Conservation (phyloP, 64 coral and sea anemone species). For the Exaiptasia diaphana region DNA sequence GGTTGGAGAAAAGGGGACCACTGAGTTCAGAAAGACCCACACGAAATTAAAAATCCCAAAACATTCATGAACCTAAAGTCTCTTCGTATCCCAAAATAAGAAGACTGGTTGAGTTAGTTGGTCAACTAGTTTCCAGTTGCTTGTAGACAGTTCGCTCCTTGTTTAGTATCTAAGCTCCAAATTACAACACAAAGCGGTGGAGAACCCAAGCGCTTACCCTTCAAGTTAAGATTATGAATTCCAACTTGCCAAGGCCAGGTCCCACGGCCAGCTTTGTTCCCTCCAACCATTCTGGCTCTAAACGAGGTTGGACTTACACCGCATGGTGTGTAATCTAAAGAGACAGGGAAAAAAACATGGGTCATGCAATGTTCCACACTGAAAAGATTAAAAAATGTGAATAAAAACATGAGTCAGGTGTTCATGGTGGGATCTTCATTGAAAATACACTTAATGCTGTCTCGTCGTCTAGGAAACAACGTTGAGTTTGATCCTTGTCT, state of each 20-base stretch:
- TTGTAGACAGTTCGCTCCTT: neutral
- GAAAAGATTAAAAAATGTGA: neutral
- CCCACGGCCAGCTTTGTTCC: slow-evolving; percentile 1
- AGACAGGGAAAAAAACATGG: neutral
- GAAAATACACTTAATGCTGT: neutral
- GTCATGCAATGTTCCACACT: neutral
- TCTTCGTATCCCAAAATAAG: neutral
- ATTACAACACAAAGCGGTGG: neutral
- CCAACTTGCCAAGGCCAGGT: slow-evolving; percentile 77
- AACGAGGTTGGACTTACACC: slow-evolving; percentile 14
- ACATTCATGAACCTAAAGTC: neutral
- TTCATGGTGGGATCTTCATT: neutral
- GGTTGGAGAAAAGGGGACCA: neutral
- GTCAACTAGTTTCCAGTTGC: neutral
- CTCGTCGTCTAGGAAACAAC: neutral
- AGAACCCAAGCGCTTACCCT: neutral
- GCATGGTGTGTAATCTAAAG: slow-evolving; percentile 59
- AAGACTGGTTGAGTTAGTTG: neutral
- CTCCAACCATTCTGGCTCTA: slow-evolving; percentile 57
- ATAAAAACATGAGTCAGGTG: neutral
- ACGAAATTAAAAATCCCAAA: neutral
- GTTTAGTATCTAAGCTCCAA: neutral
- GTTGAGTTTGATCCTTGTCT: neutral
- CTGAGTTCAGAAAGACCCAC: neutral
- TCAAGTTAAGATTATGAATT: neutral